Evolutionary conservation across 2,797 vertebrate genomes (phyloP), one percentile per base, ranked within the genome.

Genomic region (Enteromius unitaeniatus): DNA sequence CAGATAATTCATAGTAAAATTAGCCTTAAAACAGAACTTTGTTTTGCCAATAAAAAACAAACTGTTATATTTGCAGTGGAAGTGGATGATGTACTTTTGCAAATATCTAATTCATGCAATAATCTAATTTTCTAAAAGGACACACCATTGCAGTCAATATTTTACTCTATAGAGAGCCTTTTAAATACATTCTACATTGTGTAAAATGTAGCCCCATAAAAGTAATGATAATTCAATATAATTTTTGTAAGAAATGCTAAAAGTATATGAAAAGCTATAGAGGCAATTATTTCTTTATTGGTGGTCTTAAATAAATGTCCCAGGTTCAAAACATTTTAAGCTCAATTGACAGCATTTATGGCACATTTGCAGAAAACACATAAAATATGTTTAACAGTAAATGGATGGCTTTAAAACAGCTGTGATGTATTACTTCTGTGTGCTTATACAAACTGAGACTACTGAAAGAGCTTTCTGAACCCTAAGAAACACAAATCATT

Each of bases 401-500:
- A 60, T 62, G 8, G 34, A 15, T 42, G 31, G 21, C 13, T 75
- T 58, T n/a, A 40, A 73, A 55, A 75, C 3, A 23, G 6, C 31
- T 37, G 31, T 14, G 10, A 34, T 34, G n/a, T 74, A 55, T 42
- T 9, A 42, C 37, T 42, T 60, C 21, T 42, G n/a, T 15, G 58
- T 60, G n/a, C 42, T 42, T 26, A 17, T 42, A 26, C n/a, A 60
- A 77, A 23, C 37, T 19, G 74, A 60, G 11, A 60, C 58, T 60
- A 60, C 58, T 14, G 55, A 60, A 60, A 26, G 23, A 26, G 14
- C 4, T 21, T 34, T 31, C 42, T 28, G 8, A 60, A 77, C 14
- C 34, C 26, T 88, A 90, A 40, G 73, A 58, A 55, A 40, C 89
- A 86, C 77, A 90, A 87, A 87, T 93, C 91, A 92, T 95, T 93